These are phyloP conservation scores for Upupa epops DNA, from an alignment of 2,113 vertebrate species.

Conservation along the genomic window DNA sequence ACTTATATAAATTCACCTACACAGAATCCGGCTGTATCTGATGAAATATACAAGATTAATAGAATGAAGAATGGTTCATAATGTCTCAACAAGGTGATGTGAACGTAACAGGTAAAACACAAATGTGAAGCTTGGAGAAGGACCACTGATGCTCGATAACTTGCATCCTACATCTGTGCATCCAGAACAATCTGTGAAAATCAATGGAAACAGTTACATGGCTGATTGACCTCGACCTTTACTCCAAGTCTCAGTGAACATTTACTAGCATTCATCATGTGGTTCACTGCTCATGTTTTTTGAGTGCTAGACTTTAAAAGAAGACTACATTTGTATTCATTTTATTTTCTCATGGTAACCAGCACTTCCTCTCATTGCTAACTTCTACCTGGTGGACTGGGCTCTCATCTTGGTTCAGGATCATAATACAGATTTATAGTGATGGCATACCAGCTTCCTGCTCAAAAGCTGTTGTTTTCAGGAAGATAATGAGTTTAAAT, in stretches of 20 bases:
- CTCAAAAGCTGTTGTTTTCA: background rate
- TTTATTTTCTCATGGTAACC: background rate
- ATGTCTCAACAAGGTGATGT: background rate
- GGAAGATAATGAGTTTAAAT: background rate
- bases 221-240: slow-evolving; percentile 8
- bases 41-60: background rate
- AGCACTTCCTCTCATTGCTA: background rate
- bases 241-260: background rate
- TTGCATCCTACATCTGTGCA: background rate
- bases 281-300: background rate
- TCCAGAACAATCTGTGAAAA: background rate
- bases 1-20: background rate
- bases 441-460: background rate
- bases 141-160: background rate
- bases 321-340: background rate
- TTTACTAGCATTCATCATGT: background rate
- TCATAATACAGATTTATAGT: background rate
- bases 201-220: background rate
- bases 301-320: background rate
- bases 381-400: background rate
- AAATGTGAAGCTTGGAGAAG: background rate
- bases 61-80: background rate
- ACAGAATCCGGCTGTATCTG: background rate
- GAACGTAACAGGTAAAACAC: background rate
- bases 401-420: background rate